Conservation (phyloP, 2,888 invertebrate species). For the Ectemnius lituratus region DNA sequence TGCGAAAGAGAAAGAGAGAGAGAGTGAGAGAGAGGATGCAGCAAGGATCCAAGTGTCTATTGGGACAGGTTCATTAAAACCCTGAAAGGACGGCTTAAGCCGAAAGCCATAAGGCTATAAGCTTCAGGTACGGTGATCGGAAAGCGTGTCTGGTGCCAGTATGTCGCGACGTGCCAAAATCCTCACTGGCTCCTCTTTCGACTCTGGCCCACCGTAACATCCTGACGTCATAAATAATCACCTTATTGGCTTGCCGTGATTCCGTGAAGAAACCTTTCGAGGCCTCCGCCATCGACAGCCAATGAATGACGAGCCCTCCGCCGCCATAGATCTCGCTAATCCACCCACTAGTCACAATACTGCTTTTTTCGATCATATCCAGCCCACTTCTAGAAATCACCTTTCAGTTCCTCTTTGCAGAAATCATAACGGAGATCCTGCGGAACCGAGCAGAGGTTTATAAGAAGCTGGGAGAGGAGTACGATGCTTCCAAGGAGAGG, state of each 20-base stretch:
- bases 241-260: neutral
- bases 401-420: constrained; percentile 73
- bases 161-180: constrained; percentile 52
- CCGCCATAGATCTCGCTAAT: neutral
- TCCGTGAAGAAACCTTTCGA: neutral
- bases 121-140: constrained; percentile 32
- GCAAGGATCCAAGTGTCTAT: neutral
- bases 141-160: constrained; percentile 36
- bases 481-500: constrained; percentile 62
- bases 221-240: constrained; percentile 29
- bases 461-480: constrained; percentile 75
- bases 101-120: constrained; percentile 15
- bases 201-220: neutral
- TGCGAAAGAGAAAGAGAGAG: too few relatives aligned
- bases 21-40: neutral
- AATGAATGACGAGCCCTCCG: neutral
- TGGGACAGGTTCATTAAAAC: neutral
- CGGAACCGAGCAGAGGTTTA: constrained; percentile 85
- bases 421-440: constrained; percentile 88
- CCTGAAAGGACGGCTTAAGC: neutral
- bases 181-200: constrained; percentile 1
- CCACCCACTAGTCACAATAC: neutral
- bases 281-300: neutral
- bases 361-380: neutral
- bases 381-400: too few relatives aligned